Percentiles rank a stretch among this genome's conserved stretches.
phyloP scores from a whole-genome alignment of 2,888 invertebrate genomes.

The Cataglyphis rosenhaueri region DNA sequence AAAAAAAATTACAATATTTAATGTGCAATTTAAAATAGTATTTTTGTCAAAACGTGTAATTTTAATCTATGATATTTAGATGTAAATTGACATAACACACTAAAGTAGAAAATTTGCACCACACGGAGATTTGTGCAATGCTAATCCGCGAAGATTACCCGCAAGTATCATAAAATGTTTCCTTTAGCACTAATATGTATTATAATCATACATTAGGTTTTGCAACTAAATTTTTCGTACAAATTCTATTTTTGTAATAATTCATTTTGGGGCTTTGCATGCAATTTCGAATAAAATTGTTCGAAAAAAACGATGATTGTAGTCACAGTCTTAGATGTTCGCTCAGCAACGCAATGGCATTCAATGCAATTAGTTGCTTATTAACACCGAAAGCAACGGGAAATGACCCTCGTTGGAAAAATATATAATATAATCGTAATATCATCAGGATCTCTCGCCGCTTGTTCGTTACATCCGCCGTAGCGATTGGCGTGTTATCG shows the following conservation, averaged over 20 bases:
- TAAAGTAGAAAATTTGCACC: not conserved
- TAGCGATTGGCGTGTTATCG: conserved; percentile 66
- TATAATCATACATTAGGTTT: not conserved
- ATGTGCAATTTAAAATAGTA: not conserved
- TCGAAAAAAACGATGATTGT: not conserved
- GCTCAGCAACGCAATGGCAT: not conserved
- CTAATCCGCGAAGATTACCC: no score
- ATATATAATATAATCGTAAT: conserved; percentile 26
- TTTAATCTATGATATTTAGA: not conserved
- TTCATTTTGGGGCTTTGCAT: not conserved
- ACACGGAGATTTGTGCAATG: not conserved
- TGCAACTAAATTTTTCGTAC: not conserved
- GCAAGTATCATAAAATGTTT: not conserved
- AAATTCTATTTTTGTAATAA: not conserved
- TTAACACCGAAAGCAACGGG: not conserved
- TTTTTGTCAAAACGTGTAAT: not conserved
- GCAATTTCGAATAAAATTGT: not conserved
- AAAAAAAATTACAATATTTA: not conserved
- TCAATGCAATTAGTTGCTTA: not conserved
- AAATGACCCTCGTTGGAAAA: not conserved
- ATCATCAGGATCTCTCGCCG: conserved; percentile 22
- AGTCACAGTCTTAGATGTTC: not conserved
- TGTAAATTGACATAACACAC: not conserved
- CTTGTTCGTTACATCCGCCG: conserved; percentile 37
- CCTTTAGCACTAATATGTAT: not conserved